Base-by-base conservation (phyloP, 2,888 invertebrate genomes). In the Bimastos eiseni region DNA sequence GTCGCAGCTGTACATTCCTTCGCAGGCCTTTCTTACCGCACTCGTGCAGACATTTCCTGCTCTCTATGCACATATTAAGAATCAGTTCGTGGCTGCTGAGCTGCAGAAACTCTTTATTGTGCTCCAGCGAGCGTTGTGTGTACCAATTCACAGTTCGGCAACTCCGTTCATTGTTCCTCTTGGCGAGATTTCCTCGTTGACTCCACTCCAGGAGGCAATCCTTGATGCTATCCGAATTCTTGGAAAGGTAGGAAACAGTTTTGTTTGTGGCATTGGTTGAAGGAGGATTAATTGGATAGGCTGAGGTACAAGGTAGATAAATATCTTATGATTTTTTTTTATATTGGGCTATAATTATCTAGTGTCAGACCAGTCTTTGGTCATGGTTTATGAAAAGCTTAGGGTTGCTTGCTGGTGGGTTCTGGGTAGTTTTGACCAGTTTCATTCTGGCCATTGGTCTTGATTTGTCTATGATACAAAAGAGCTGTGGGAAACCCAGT, bases 31-130 rank as follows among this genome's bases (percentile, higher is more conserved):
- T 96, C 96, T 99, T 90, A 98, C 98, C 0, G 98, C 98, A 0
- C 96, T 99, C 33, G 97, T 99, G 93, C 98, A 98, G 95, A 98
- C 98, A 94, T 99, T 99, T 95, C 98, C 98, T 11, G 97, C 97
- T 91, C 97, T 99, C 91, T 99, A 98, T 96, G 97, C 97, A 93
- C 98, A 98, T 94, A 97, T 98, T 93, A 96, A 97, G 94, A 44
- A 70, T n/a, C 97, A 97, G 96, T 95, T 95, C 92, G 93, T 93
- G 44, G 93, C 93, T n/a, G 91, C 93, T 38, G 98, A 98, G 95
- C 96, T 98, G 92, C 96, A 97, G 93, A 97, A 97, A 94, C 96
- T 98, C 88, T 98, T 98, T 92, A 95, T 95, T 19, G 97, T 97
- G 84, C 95, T 98, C 92, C 96, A 97, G 93, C 97, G 97, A 94